phyloP scores from a whole-genome alignment of 2,113 vertebrate genomes.

The Protomyctophum bolini region DNA sequence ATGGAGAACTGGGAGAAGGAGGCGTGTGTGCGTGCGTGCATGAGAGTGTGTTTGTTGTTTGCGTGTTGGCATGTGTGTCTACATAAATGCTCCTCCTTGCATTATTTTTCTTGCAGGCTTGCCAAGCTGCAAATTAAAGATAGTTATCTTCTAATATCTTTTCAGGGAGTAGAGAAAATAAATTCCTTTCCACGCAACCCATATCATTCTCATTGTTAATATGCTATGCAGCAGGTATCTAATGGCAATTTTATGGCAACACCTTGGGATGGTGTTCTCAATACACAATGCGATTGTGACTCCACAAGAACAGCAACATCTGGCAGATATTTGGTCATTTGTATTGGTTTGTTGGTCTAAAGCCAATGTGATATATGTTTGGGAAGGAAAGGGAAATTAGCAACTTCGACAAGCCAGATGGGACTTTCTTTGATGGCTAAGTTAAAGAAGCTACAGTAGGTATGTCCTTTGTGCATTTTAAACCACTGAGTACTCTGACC shows the following conservation, averaged over 20 bases:
- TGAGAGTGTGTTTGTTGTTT: background rate
- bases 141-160: background rate
- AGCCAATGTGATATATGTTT: no score
- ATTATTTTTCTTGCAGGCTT: background rate
- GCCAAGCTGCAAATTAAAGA: slow-evolving; percentile 12
- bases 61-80: background rate
- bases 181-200: background rate
- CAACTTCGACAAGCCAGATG: no score
- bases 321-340: no score
- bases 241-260: slow-evolving; percentile 23
- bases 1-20: slow-evolving; percentile 29
- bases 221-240: slow-evolving; percentile 11
- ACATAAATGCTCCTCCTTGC: background rate
- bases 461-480: no score
- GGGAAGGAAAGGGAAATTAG: no score
- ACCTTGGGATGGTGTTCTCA: slow-evolving; percentile 8
- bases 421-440: no score
- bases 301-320: no score
- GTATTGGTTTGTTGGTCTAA: no score
- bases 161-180: background rate
- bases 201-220: slow-evolving; percentile 25
- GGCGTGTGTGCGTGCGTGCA: slow-evolving; percentile 17
- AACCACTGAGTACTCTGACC: no score
- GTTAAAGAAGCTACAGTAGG: no score
- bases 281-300: no score